Evolutionary conservation across 1,140 invertebrate species (phyloP), one percentile per base, ranked within the genome.

Genomic region (Bombus affinis): DNA sequence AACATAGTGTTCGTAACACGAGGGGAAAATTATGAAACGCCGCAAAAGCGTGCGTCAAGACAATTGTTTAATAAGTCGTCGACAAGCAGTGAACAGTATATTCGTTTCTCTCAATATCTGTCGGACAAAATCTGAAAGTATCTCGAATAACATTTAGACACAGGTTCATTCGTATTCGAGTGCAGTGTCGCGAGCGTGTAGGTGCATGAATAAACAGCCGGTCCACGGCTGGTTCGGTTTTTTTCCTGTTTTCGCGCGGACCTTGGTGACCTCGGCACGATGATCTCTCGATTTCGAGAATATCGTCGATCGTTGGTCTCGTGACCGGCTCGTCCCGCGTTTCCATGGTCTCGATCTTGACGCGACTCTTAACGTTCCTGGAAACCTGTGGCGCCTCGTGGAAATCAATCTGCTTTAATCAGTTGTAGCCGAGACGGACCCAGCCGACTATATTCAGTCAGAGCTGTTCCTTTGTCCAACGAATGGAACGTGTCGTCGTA

Each of bases 331-430:
- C 18, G 32, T n/a, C 32, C 39, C 80, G 22, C 42, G 62, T 72
- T 35, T 79, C 70, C 37, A 47, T 42, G 37, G 25, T 71, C 70
- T 42, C 35, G 28, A 32, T 28, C 4, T 39, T 53, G 35, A 22
- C 62, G 81, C 44, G 44, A n/a, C 74, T 28, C 47, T 80, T 47
- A 70, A 77, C 37, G 53, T 85, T 85, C 83, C 22, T 53, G 68
- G 83, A 80, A 85, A 85, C 83, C 77, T 85, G 83, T 85, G 42
- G 83, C 76, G 83, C 68, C 47, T 80, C 68, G 68, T n/a, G 77
- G 77, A 85, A 80, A 6, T 25, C 57, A 80, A 80, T 85, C 76
- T 13, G n/a, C 42, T 44, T 83, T 68, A 76, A 78, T 70, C 76
- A 77, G 35, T 28, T 18, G 3, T 35, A 28, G 62, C 71, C 22